Evolutionary conservation across 2,113 vertebrate species (phyloP).

Genomic region (Chionomys nivalis): DNA sequence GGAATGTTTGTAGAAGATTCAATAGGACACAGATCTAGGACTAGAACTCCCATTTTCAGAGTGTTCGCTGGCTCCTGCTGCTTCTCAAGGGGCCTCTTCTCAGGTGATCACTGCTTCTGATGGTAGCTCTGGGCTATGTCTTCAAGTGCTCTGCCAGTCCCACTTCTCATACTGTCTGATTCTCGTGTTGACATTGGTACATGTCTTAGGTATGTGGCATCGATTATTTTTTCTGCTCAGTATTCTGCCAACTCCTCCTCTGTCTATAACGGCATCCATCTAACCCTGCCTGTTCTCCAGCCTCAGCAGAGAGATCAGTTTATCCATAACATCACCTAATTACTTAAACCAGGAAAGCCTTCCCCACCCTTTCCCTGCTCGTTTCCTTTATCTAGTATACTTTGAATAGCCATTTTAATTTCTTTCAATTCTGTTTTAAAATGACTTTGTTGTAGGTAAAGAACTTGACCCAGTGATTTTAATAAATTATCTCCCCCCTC

Average conservation of each 20-base stretch:
- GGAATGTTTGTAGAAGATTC: background rate
- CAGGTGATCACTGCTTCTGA: background rate
- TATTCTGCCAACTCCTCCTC: background rate
- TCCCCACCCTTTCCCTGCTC: too few species aligned
- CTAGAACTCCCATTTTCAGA: background rate
- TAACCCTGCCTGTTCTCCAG: background rate
- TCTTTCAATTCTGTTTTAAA: background rate
- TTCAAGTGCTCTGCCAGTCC: background rate
- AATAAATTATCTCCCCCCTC: background rate
- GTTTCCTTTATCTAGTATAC: background rate
- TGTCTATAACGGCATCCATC: background rate
- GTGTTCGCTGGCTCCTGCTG: background rate
- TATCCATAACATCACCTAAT: background rate
- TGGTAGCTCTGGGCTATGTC: background rate
- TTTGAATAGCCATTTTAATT: background rate
- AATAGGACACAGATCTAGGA: background rate
- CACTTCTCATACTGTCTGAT: background rate
- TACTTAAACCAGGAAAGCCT: background rate
- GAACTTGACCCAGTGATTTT: background rate
- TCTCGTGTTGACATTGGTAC: background rate
- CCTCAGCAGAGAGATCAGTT: background rate
- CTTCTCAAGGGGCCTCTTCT: background rate
- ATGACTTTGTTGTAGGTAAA: background rate
- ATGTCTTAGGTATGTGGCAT: background rate
- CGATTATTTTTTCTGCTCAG: background rate